Base-by-base conservation (phyloP, 2,797 vertebrate genomes). In the Sebastes itinus region DNA sequence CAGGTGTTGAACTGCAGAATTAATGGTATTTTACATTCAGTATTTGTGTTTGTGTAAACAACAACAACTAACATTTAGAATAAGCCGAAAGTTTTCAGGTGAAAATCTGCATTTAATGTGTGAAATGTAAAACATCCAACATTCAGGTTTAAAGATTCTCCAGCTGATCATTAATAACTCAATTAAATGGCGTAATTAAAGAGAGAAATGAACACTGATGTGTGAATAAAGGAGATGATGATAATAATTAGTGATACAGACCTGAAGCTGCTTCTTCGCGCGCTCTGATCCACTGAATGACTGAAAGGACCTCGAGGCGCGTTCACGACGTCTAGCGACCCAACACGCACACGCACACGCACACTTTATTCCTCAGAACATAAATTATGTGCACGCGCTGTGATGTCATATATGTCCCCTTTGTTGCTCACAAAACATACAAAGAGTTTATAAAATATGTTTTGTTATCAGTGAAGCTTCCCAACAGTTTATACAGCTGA, bases 251-350 rank as follows among this genome's bases (percentile, higher is more conserved):
- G 2, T 2, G 18, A 23, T 1, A 77, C 79, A 18, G 49, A 86
- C 81, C 87, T 83, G 83, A 33, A 52, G 56, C 69, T 68, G 78
- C 78, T 63, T 0, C 76, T 72, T 16, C 63, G 2, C 67, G 30
- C 75, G 78, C 73, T 27, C 69, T 2, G 35, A 27, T 52, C 33
- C 63, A 7, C 78, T 7, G 59, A 81, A 11, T 46, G 71, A 46
- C 5, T 4, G 10, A 0, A 2, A 2, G n/a, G 65, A 30, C 8
- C 58, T 52, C 52, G 65, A 73, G 68, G 76, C 76, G 58, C 76
- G 55, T 46, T 67, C 65, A 62, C 46, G 27, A 46, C 10, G 5
- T 0, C 22, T 2, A 11, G 7, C 7, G 4, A 32, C 20, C 18
- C 2, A 1, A 32, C 58, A 16, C 61, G 3, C 60, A 7, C 72